Evolutionary conservation across 2,888 invertebrate genomes (phyloP).

Genomic region (Oasisia sp.): DNA sequence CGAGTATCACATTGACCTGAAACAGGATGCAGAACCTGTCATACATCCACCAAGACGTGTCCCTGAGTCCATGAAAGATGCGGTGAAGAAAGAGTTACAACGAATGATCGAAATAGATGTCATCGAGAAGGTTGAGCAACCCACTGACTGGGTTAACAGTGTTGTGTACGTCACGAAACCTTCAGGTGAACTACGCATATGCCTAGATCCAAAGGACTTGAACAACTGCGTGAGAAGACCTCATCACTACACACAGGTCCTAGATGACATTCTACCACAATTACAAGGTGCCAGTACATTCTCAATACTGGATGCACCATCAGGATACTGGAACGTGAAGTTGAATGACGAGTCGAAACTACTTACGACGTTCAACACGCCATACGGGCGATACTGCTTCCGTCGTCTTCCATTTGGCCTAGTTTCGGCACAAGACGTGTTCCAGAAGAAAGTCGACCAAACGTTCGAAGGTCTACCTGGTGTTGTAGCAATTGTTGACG

Average conservation of each 20-base stretch:
- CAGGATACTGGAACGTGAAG: slow-evolving; percentile 20
- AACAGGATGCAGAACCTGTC: too few species aligned
- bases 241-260: background rate
- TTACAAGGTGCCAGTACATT: slow-evolving; percentile 17
- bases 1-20: too few species aligned
- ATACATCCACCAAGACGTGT: too few species aligned
- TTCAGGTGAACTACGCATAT: slow-evolving; percentile 24
- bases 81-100: too few species aligned
- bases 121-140: slow-evolving; percentile 25
- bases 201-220: slow-evolving; percentile 34
- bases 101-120: too few species aligned
- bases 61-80: too few species aligned
- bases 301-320: background rate
- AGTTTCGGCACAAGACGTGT: background rate
- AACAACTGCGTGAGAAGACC: slow-evolving; percentile 13
- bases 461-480: background rate
- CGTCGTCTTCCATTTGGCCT: slow-evolving; percentile 18
- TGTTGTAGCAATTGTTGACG: background rate
- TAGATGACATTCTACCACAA: slow-evolving; percentile 20
- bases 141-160: slow-evolving; percentile 19
- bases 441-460: slow-evolving; percentile 20
- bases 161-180: background rate
- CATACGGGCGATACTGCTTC: background rate
- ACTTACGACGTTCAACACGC: background rate
- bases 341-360: background rate